These are phyloP conservation scores for Tridacna gigas DNA, from an alignment of 2,888 invertebrate species.

Conservation along the genomic window DNA sequence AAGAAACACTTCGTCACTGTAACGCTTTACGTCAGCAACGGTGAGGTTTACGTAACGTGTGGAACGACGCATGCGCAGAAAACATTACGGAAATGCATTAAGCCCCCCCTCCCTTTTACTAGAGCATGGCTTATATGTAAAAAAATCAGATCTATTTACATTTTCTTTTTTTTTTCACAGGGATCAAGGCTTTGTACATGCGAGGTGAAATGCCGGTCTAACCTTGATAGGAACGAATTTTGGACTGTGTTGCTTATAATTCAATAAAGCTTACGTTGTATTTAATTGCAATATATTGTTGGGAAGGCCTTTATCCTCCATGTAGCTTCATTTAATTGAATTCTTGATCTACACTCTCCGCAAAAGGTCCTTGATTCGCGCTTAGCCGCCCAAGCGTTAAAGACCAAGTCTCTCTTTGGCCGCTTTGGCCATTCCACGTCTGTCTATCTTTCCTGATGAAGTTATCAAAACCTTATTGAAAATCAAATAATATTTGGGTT, in stretches of 20 bases:
- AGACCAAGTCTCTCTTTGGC: constrained; percentile 43
- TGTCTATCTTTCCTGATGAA: constrained; percentile 51
- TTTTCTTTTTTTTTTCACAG: no score
- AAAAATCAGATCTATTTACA: no score
- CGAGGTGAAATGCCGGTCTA: not conserved
- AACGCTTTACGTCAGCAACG: constrained; percentile 36
- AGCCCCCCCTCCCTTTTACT: no score
- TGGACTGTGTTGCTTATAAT: not conserved
- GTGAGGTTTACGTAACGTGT: constrained; percentile 19
- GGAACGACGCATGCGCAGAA: constrained; percentile 60
- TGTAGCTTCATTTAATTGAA: no score
- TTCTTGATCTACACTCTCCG: no score
- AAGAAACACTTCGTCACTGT: constrained; percentile 46
- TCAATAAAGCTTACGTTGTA: not conserved
- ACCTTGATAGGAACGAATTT: not conserved
- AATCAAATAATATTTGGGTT: constrained; percentile 47
- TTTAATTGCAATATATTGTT: not conserved
- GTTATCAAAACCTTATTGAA: constrained; percentile 43
- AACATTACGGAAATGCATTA: no score
- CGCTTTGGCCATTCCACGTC: constrained; percentile 20
- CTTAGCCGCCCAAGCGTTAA: not conserved
- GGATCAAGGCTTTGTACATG: no score
- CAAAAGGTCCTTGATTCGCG: no score
- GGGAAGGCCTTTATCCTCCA: not conserved
- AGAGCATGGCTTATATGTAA: no score